Base-by-base conservation (phyloP, 2,113 vertebrate genomes). In the Apus apus region DNA sequence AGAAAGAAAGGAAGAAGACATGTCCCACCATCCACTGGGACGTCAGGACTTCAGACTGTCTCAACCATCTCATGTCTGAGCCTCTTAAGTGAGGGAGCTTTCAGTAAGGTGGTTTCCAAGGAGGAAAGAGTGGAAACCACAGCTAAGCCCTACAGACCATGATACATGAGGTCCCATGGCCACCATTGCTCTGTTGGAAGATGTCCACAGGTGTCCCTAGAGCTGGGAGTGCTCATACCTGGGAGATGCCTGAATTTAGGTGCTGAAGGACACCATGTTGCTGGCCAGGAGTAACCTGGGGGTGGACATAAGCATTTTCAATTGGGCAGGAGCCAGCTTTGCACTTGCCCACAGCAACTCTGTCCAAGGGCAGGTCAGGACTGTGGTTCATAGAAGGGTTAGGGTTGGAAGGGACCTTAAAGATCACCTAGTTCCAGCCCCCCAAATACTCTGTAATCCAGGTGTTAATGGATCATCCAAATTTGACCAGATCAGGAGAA, bases 101-200 rank as follows among this genome's bases (percentile, higher is more conserved):
- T 91, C 76, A 5, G 46, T 93, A 87, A 94, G 82, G 65, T 94
- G 95, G 57, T 89, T 94, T 82, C 89, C 81, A 81, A 57, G 48
- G 89, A 94, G 68, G 36, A 29, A 86, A 92, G 36, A 82, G 27
- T 57, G 73, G 74, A 64, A 89, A 68, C 46, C 56, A 72, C 53
- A 50, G 60, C 53, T 90, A 76, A 92, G 82, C 36, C 1, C 0
- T 21, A 7, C 72, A 84, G 48, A 94, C n/a, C 58, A 50, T 0
- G 0, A 8, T 13, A 51, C 0, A 0, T 20, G 76, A 84, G 61
- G 48, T 45, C 34, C 40, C 45, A 40, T 21, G 30, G 48, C 68
- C 46, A 57, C 38, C 15, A 8, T 0, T 23, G 17, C 15, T 30
- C 43, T 70, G 27, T 7, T 83, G 56, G 71, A 77, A n/a, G 51